Base-by-base conservation (phyloP, 2,113 vertebrate species). In the Herpailurus yagouaroundi region DNA sequence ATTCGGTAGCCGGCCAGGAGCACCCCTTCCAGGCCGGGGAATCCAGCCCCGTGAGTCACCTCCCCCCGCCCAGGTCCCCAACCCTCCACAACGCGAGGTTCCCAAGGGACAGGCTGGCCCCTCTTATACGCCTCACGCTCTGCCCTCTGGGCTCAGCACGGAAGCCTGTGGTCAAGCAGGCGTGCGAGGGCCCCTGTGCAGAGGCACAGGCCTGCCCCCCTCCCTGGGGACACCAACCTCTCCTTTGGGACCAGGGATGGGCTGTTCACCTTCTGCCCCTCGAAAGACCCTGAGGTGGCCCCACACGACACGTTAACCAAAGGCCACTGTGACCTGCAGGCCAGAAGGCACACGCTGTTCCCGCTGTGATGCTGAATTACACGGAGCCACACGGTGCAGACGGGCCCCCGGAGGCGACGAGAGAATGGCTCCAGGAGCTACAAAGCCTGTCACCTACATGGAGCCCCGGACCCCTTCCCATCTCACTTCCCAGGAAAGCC, bases 91-190 rank as follows among this genome's bases (percentile, higher is more conserved):
- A 36, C 23, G 21, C 16, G 12, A 41, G 25, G 21, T 27, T 66
- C 57, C 86, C 7, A 4, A 57, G 52, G 23, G 10, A 25, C 7
- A 4, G 11, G 8, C 80, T 48, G 18, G 68, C 4, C n/a, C 31
- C 4, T 4, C 48, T 55, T 23, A 23, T 19, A 19, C 5, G 5
- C 9, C 19, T 8, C 60, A 3, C 6, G 3, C 48, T 11, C 23
- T 11, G 7, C 33, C 10, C 80, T 31, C 3, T 12, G 11, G 57
- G 45, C 63, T 55, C 66, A 7, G 38, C 45, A 41, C 12, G 5
- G 31, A 76, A 77, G 48, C 48, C 23, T 1, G 2, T 2, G 36
- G 60, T 29, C 48, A 8, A 3, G 36, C 23, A 14, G 21, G 33
- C n/a, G 31, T 36, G n/a, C 1, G 6, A 23, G 19, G 10, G 69